Evolutionary conservation across 2,888 invertebrate species (phyloP), one percentile per base, ranked within the genome.

Genomic region (Falcaria lacertinaria): DNA sequence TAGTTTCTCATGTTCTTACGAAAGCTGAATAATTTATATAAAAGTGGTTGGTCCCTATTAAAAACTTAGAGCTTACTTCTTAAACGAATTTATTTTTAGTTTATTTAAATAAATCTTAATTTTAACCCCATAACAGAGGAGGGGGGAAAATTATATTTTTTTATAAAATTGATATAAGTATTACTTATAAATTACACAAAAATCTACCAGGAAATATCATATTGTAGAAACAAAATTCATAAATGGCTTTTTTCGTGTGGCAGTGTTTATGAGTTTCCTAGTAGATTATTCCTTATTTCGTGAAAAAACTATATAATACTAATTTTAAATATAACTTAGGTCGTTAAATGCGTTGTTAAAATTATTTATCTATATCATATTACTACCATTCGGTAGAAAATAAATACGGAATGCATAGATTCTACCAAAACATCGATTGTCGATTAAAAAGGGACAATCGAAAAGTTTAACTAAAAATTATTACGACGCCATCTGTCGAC

Each of bases 261-360:
- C 62, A 64, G 58, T 60, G 50, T 39, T 44, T 35, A 35, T 42
- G 38, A 40, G 43, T 57, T 57, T 61, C 44, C 54, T 56, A 57
- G 59, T 64, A 73, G 67, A 69, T 54, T 54, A 47, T 45, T 34
- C 48, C 39, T 34, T 47, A 50, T 58, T 47, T 39, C 46, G 57
- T 49, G 59, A 47, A 63, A 65, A 60, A 63, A 56, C 58, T 60
- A 46, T 67, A 60, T 82, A 80, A 83, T 83, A 81, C 80, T 81
- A 81, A 74, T 68, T 55, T 57, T 47, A 59, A 63, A 61, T 58
- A 46, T 52, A 55, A 49, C 53, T 76, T 80, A 76, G 75, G 75
- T 79, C 77, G 69, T 58, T 64, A 72, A 71, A 74, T 80, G 78
- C 80, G 77, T 77, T 73, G 75, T 66, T 57, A 66, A 62, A 47